These are phyloP conservation scores for Dryobotodes eremita DNA, from an alignment of 2,888 invertebrate genomes.

Conservation along the genomic window DNA sequence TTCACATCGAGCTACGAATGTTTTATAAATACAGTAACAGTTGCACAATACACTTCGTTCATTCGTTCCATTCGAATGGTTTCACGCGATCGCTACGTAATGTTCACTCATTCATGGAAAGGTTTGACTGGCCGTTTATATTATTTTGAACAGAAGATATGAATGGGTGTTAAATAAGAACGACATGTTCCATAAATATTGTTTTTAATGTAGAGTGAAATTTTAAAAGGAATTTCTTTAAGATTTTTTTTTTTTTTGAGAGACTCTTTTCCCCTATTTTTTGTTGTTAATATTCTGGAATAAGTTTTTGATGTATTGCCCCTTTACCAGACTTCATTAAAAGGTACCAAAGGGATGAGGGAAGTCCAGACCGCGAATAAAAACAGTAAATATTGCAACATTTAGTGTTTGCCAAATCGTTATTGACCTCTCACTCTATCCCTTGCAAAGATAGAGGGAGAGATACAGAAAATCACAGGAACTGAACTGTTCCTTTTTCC, in stretches of 20 bases:
- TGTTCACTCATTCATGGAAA: conserved; percentile 48
- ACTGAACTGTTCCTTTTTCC: neutral
- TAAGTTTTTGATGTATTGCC: neutral
- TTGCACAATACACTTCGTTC: conserved; percentile 61
- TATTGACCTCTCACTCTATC: neutral
- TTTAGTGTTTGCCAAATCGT: neutral
- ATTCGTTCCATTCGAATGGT: conserved; percentile 50
- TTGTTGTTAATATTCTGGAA: neutral
- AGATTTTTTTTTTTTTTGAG: neutral
- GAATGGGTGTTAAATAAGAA: conserved; percentile 44
- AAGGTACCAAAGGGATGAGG: neutral
- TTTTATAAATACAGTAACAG: conserved; percentile 39
- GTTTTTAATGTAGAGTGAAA: neutral
- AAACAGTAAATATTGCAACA: neutral
- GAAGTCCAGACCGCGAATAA: neutral
- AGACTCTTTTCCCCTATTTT: fast-evolving
- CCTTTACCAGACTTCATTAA: neutral
- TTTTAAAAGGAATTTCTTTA: neutral
- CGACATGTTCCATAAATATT: neutral
- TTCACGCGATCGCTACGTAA: conserved; percentile 62
- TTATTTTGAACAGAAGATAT: conserved; percentile 20
- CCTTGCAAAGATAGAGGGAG: neutral
- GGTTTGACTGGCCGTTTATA: conserved; percentile 23
- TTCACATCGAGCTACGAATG: conserved; percentile 15
- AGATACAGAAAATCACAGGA: neutral